Base-by-base conservation (phyloP, 1,140 invertebrate species). In the Leptinotarsa lineolata region DNA sequence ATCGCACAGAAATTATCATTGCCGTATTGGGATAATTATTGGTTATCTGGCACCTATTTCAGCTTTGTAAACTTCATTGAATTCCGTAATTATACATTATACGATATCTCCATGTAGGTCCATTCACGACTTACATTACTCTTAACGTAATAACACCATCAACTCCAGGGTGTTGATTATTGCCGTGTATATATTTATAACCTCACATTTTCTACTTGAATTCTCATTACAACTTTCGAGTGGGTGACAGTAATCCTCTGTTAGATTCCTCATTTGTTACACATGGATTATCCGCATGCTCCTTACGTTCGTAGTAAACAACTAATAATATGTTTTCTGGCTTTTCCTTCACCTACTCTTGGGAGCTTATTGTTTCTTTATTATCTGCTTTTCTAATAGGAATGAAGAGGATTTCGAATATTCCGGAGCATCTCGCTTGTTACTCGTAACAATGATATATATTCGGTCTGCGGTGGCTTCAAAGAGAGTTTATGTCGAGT, bases 341-440 rank as follows among this genome's bases (percentile, higher is more conserved):
- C 13, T 63, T 63, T 63, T 63, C 20, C 24, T 63, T 63, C 20
- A 30, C 61, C 61, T 0, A 63, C 24, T 30, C 24, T 30, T 15
- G 20, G 61, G 24, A 63, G 61, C 21, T 63, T 63, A 63, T 16
- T 63, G 61, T 30, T 63, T 63, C 61, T 63, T 63, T 63, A 63
- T 63, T 30, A 21, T 30, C 24, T 30, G 20, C 61, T 13, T 21
- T 30, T 63, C 61, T 63, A 63, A 63, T 20, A 63, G 20, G 61
- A 20, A 63, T 63, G 61, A 22, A 63, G 61, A 18, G 61, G 61
- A 63, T 63, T 30, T 63, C 21, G 20, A 63, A 63, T 20, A 63
- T 63, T 16, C 48, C n/a, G n/a, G 48, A 54, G n/a, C 16, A 18
- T 54, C 2, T n/a, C 48, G 48, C 6, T 54, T 18, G 48, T 18